These are phyloP conservation scores for Callyntrura guangdongensis DNA, from an alignment of 2,888 invertebrate species.

Conservation along the genomic window DNA sequence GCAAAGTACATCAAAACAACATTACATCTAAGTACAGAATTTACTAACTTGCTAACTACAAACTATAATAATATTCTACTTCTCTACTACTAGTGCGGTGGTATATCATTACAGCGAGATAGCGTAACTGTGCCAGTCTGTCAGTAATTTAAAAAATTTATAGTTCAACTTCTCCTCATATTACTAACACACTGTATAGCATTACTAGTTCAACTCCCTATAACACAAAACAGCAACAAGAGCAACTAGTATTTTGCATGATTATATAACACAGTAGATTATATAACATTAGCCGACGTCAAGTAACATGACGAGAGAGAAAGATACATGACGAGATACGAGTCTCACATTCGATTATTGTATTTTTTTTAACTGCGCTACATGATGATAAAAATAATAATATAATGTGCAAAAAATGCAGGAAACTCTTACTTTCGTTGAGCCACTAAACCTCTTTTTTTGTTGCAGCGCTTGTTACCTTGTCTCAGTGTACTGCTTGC, in stretches of 20 bases:
- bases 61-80: too few relatives aligned
- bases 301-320: too few relatives aligned
- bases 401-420: slow-evolving; percentile 31
- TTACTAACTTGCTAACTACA: background rate
- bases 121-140: slow-evolving; percentile 17
- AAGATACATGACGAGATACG: background rate
- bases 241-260: background rate
- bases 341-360: background rate
- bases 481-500: background rate
- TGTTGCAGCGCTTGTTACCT: background rate
- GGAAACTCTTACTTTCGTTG: slow-evolving; percentile 57
- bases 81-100: too few relatives aligned
- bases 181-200: slow-evolving; percentile 10
- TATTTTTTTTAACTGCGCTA: background rate
- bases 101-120: background rate
- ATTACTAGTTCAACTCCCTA: background rate
- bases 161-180: background rate
- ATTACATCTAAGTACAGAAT: background rate
- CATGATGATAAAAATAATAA: slow-evolving; percentile 6
- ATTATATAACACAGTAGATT: background rate
- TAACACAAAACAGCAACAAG: background rate
- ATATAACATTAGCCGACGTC: background rate
- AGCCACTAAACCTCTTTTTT: slow-evolving; percentile 40
- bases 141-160: slow-evolving; percentile 27
- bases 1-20: background rate